phyloP scores from a whole-genome alignment of 2,888 invertebrate species.

The Yponomeuta plumbellus region DNA sequence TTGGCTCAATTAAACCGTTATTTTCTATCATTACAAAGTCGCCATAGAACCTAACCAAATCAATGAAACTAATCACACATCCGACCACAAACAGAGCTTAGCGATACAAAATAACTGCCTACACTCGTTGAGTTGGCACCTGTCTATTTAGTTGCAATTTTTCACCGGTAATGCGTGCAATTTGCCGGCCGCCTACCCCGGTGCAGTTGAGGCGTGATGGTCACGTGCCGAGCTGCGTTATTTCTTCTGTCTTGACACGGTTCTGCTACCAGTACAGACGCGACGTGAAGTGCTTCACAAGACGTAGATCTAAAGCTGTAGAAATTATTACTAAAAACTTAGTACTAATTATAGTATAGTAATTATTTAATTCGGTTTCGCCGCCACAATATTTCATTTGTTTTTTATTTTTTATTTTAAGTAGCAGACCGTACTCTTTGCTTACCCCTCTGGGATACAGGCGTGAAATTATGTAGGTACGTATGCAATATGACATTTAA shows the following conservation, averaged over 20 bases:
- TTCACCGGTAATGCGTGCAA: neutral
- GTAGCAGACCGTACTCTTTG: too few relatives aligned
- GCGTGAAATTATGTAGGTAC: too few relatives aligned
- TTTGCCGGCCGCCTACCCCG: neutral
- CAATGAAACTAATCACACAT: neutral
- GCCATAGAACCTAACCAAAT: neutral
- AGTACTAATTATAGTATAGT: too few relatives aligned
- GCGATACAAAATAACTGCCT: neutral
- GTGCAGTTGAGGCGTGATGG: neutral
- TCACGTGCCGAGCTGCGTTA: neutral
- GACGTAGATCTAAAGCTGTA: too few relatives aligned
- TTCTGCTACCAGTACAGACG: neutral
- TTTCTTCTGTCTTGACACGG: neutral
- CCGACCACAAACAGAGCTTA: neutral
- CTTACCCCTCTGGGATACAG: too few relatives aligned
- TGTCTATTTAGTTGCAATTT: neutral
- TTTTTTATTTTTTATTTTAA: too few relatives aligned
- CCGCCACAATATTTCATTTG: too few relatives aligned
- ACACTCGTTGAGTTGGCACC: neutral
- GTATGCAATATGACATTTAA: too few relatives aligned
- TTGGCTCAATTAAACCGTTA: neutral
- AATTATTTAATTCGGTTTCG: too few relatives aligned
- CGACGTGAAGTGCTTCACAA: neutral
- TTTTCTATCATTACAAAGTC: neutral
- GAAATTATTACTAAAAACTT: too few relatives aligned